Evolutionary conservation across 2,888 invertebrate genomes (phyloP).

Genomic region (Euzetes globulus): DNA sequence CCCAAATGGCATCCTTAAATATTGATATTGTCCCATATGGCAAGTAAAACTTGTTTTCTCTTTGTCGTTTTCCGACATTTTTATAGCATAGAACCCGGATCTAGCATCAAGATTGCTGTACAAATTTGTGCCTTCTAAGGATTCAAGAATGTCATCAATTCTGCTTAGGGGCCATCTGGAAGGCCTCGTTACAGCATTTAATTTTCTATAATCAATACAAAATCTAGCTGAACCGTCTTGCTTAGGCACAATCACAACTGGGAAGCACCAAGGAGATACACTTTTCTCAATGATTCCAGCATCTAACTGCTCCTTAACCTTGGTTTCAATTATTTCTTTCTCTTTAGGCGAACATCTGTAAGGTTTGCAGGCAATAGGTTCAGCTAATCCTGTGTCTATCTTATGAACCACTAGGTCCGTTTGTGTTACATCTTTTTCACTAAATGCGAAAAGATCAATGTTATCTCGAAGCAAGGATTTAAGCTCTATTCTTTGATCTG

Average conservation of each 20-base stretch:
- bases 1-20: conserved; percentile 43
- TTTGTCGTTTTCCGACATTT: conserved; percentile 35
- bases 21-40: conserved; percentile 42
- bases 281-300: neutral
- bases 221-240: conserved; percentile 43
- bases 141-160: conserved; percentile 38
- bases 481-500: neutral
- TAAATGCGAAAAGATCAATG: neutral
- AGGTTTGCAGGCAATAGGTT: neutral
- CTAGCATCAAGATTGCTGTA: conserved; percentile 40
- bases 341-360: neutral
- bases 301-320: neutral
- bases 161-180: conserved; percentile 40
- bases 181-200: conserved; percentile 41
- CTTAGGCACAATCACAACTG: conserved; percentile 41
- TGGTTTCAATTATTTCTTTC: neutral
- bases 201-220: conserved; percentile 43
- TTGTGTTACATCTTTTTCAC: neutral
- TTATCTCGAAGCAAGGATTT: neutral
- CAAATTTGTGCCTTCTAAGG: conserved; percentile 29
- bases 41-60: conserved; percentile 43
- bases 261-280: neutral
- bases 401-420: neutral
- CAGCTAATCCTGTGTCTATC: neutral
- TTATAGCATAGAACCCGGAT: conserved; percentile 42